Evolutionary conservation across 2,888 invertebrate genomes (phyloP).

Genomic region (Scaptomyza flava): DNA sequence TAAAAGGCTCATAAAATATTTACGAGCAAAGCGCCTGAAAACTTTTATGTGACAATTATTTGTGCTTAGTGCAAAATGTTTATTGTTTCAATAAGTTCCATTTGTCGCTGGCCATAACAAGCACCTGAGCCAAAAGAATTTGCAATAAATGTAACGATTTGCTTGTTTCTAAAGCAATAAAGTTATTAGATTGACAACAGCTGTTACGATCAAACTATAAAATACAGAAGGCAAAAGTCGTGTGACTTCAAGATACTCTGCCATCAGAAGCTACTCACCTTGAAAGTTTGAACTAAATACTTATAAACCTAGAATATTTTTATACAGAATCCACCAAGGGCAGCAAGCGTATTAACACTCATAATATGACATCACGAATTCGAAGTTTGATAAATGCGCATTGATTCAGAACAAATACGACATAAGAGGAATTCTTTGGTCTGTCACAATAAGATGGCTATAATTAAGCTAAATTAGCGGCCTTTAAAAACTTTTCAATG

Average conservation of each 20-base stretch:
- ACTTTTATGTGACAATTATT: slow-evolving; percentile 58
- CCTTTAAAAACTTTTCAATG: slow-evolving; percentile 44
- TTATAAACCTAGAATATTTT: background rate
- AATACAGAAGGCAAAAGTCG: background rate
- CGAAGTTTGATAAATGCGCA: slow-evolving; percentile 48
- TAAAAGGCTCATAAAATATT: slow-evolving; percentile 56
- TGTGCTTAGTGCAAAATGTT: slow-evolving; percentile 32
- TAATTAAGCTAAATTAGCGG: slow-evolving; percentile 74
- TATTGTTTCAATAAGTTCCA: slow-evolving; percentile 41
- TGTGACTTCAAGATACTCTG: background rate
- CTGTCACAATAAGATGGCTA: slow-evolving; percentile 70
- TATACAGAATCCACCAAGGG: slow-evolving; percentile 28
- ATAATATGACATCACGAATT: slow-evolving; percentile 67
- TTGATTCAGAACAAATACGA: slow-evolving; percentile 18
- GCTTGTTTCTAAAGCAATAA: slow-evolving; percentile 10
- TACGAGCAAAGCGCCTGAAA: slow-evolving; percentile 33
- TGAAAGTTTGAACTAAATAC: background rate
- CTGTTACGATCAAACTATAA: background rate
- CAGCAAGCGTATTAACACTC: slow-evolving; percentile 50
- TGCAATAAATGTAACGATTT: slow-evolving; percentile 21
- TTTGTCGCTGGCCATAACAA: slow-evolving; percentile 14
- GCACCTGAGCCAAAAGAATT: slow-evolving; percentile 46
- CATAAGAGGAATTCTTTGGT: slow-evolving; percentile 3
- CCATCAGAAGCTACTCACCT: background rate
- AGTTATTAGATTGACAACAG: slow-evolving; percentile 18